These are phyloP conservation scores for Takifugu rubripes DNA, from an alignment of 2,797 vertebrate species.

Conservation along the genomic window DNA sequence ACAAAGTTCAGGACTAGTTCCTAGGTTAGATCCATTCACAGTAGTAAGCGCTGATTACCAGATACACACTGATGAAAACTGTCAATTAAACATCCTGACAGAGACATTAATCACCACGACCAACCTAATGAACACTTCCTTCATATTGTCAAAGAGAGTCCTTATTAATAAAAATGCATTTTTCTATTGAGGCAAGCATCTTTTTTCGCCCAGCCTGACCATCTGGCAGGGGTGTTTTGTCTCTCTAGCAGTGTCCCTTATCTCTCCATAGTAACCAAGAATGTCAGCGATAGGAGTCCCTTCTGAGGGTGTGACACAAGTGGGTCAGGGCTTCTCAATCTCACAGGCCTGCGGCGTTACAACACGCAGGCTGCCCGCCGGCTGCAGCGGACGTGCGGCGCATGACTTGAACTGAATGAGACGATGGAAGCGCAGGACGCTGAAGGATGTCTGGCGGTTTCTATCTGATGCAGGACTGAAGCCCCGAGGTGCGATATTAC, in stretches of 20 bases:
- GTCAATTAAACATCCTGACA: too few species aligned
- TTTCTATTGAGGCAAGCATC: constrained; percentile 21
- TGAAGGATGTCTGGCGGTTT: constrained; percentile 7
- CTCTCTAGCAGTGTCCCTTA: constrained; percentile 29
- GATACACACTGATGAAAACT: too few species aligned
- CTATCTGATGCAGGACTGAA: constrained; percentile 16
- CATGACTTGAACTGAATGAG: constrained; percentile 7
- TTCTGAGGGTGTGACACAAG: constrained; percentile 36
- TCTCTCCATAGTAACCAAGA: constrained; percentile 45
- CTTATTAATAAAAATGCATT: constrained; percentile 36
- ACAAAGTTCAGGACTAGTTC: neutral
- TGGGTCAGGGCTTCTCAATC: constrained; percentile 45
- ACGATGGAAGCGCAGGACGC: neutral
- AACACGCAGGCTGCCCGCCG: constrained; percentile 20
- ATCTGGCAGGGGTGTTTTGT: constrained; percentile 46
- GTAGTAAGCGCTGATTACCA: too few species aligned
- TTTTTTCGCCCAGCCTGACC: constrained; percentile 30
- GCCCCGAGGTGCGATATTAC: constrained; percentile 15
- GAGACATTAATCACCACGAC: too few species aligned
- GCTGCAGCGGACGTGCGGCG: constrained; percentile 7
- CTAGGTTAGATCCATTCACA: too few species aligned
- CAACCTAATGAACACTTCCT: too few species aligned
- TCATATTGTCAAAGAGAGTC: neutral
- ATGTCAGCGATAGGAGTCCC: constrained; percentile 45
- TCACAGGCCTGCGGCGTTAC: constrained; percentile 23